Evolutionary conservation across 2,113 vertebrate species (phyloP).

Genomic region (Orthonyx spaldingii): DNA sequence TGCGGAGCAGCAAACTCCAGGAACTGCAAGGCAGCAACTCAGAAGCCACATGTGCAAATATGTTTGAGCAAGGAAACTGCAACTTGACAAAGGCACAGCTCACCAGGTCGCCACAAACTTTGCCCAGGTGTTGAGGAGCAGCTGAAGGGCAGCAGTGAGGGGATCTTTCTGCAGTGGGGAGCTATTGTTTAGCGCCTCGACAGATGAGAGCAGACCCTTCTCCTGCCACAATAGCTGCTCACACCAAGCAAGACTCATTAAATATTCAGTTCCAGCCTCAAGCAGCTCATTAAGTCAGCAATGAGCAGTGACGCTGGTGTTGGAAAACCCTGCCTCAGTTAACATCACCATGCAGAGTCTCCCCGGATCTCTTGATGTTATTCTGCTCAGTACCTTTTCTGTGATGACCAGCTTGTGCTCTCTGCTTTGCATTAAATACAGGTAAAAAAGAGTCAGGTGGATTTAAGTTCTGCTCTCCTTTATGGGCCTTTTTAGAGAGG

Average conservation of each 20-base stretch:
- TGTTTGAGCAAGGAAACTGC: background rate
- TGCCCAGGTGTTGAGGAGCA: slow-evolving; percentile 51
- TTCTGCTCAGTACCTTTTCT: slow-evolving; percentile 71
- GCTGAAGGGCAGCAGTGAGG: background rate
- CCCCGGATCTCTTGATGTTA: slow-evolving; percentile 64
- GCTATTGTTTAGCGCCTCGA: slow-evolving; percentile 63
- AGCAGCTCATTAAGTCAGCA: slow-evolving; percentile 81
- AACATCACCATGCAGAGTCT: slow-evolving; percentile 73
- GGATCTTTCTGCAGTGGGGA: background rate
- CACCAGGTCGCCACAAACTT: background rate
- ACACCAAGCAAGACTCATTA: slow-evolving; percentile 77
- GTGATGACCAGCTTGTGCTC: slow-evolving; percentile 86
- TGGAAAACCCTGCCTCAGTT: slow-evolving; percentile 72
- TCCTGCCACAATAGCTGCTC: slow-evolving; percentile 77
- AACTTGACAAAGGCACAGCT: background rate
- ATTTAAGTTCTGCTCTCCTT: slow-evolving; percentile 20
- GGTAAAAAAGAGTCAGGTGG: slow-evolving; percentile 69
- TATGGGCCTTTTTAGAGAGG: slow-evolving; percentile 12
- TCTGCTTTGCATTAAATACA: slow-evolving; percentile 87
- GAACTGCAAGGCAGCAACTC: background rate
- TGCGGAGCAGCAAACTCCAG: background rate
- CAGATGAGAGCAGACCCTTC: slow-evolving; percentile 75
- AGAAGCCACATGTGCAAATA: background rate
- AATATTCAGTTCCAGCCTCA: slow-evolving; percentile 81
- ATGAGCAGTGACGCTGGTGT: slow-evolving; percentile 72